Base-by-base conservation (phyloP, 2,797 vertebrate species). In the Erpetoichthys calabaricus region DNA sequence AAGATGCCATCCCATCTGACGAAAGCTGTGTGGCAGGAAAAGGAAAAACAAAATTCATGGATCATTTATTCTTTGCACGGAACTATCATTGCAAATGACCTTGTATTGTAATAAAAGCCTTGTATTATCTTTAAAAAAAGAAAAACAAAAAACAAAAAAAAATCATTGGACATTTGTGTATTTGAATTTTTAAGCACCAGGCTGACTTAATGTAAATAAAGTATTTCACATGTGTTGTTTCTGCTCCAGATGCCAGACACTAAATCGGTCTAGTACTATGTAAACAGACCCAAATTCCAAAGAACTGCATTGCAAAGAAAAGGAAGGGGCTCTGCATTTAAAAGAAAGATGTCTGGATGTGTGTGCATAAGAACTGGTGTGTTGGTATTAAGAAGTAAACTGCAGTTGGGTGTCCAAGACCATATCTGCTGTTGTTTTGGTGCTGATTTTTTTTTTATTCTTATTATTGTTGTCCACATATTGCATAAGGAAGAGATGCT, bases 171-270 rank as follows among this genome's bases (percentile, higher is more conserved):
- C 85, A 83, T 86, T 83, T 72, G 79, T 86, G 80, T 84, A 85
- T 84, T 86, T 84, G 76, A 79, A 79, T 80, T 84, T 89, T 89
- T 86, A 86, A 85, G 80, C 77, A 86, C 86, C 86, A 72, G 83
- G 82, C 84, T 87, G 85, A 88, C 76, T 83, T 87, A 83, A 85
- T 97, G 93, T 97, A 96, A 86, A 96, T 96, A 97, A 86, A 87
- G 86, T 87, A 88, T 86, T 91, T 89, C 87, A 92, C 82, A 83
- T 89, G 89, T 92, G 90, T 92, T 89, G 89, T 91, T 81, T 77
- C 55, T 79, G 74, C 63, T 68, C 80, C 76, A 75, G 88, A 89
- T 88, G 89, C 91, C 91, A 90, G 85, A 89, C 89, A 89, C 87
- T 76, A 80, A 77, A 78, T 75, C 72, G 70, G 74, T 81, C 78